Evolutionary conservation across 2,888 invertebrate genomes (phyloP).

Genomic region (Hydropsyche betteni): DNA sequence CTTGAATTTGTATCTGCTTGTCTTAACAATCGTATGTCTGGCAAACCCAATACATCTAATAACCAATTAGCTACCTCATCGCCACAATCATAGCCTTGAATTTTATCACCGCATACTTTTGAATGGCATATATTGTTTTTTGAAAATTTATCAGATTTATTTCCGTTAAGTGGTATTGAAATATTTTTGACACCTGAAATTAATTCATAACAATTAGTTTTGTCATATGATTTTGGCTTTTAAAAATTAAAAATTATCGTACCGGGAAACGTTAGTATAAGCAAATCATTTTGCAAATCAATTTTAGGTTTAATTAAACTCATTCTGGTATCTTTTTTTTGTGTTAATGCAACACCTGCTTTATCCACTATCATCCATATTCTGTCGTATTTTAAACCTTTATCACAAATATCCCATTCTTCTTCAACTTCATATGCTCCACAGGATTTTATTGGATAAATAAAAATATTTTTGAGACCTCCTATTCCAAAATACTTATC

Average conservation of each 20-base stretch:
- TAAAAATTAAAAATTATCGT: slow-evolving; percentile 41
- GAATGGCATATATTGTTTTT: slow-evolving; percentile 72
- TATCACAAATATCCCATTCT: slow-evolving; percentile 77
- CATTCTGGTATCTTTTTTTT: slow-evolving; percentile 83
- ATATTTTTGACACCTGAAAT: slow-evolving; percentile 65
- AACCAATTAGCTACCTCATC: slow-evolving; percentile 84
- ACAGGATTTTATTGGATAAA: slow-evolving; percentile 94
- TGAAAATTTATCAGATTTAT: slow-evolving; percentile 53
- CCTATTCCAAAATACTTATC: slow-evolving; percentile 39
- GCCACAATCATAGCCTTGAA: slow-evolving; percentile 86
- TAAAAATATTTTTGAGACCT: slow-evolving; percentile 65
- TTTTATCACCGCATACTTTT: slow-evolving; percentile 85
- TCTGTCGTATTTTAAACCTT: slow-evolving; percentile 88
- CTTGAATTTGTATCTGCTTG: slow-evolving; percentile 64
- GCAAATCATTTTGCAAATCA: slow-evolving; percentile 65
- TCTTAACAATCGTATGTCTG: slow-evolving; percentile 75
- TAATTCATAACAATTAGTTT: slow-evolving; percentile 28
- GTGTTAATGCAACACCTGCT: slow-evolving; percentile 84
- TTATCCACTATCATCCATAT: slow-evolving; percentile 92
- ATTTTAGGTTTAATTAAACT: slow-evolving; percentile 81
- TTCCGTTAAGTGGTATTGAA: slow-evolving; percentile 64
- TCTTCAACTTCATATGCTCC: slow-evolving; percentile 74
- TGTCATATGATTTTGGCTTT: slow-evolving; percentile 29
- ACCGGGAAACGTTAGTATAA: slow-evolving; percentile 73
- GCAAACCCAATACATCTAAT: slow-evolving; percentile 72